A percentile compares a stretch with the other conserved stretches of the same genome.
phyloP scores from a whole-genome alignment of 2,113 vertebrate genomes.

The Sinocyclocheilus rhinocerous region DNA sequence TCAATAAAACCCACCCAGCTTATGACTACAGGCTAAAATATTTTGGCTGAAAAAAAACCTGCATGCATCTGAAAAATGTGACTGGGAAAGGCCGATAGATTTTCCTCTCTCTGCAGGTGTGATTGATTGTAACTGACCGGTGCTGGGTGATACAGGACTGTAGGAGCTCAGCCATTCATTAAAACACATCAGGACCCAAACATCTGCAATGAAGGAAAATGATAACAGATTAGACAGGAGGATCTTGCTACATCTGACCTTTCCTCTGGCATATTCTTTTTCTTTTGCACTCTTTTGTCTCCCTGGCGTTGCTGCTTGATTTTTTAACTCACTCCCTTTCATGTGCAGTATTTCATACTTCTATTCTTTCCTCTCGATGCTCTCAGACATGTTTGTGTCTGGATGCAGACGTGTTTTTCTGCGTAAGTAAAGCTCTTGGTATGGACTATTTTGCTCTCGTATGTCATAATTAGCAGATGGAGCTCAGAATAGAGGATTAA shows the following conservation, averaged over 20 bases:
- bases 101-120: constrained; percentile 51
- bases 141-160: constrained; percentile 47
- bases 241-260: constrained; percentile 27
- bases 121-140: constrained; percentile 64
- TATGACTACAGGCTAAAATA: constrained; percentile 59
- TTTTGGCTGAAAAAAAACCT: constrained; percentile 53
- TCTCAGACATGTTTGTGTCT: constrained; percentile 34
- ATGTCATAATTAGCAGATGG: constrained; percentile 29
- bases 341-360: not conserved
- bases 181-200: constrained; percentile 56
- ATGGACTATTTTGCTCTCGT: not conserved
- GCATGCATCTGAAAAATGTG: constrained; percentile 65
- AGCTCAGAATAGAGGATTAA: constrained; percentile 51
- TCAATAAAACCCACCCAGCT: constrained; percentile 68
- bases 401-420: constrained; percentile 41
- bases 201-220: constrained; percentile 61
- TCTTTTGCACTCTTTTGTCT: constrained; percentile 31
- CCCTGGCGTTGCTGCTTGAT: not conserved
- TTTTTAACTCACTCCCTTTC: constrained; percentile 9
- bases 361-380: not conserved
- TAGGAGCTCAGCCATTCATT: constrained; percentile 53
- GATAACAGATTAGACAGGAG: constrained; percentile 59
- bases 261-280: constrained; percentile 35
- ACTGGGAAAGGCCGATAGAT: constrained; percentile 65
- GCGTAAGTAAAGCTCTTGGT: not conserved